phyloP scores from a whole-genome alignment of 2,113 vertebrate genomes.

The Phainopepla nitens region DNA sequence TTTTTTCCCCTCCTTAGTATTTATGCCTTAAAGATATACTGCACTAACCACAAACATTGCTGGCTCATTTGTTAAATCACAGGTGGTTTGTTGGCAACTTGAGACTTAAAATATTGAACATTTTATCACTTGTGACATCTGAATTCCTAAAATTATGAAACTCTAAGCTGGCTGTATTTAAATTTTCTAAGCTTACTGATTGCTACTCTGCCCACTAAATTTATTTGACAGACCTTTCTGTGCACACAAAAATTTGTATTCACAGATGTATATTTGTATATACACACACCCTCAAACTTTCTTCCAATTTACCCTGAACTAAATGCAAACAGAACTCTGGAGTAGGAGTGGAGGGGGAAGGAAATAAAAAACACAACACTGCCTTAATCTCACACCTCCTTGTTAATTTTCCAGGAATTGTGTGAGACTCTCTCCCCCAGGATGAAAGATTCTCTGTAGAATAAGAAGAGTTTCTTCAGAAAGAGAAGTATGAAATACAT shows the following conservation, averaged over 20 bases:
- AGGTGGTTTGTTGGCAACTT: neutral
- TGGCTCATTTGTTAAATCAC: neutral
- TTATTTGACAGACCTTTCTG: neutral
- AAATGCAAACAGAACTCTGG: neutral
- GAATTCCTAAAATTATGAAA: neutral
- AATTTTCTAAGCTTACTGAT: neutral
- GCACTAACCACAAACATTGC: neutral
- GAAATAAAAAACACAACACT: neutral
- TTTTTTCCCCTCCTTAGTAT: neutral
- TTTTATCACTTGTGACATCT: neutral
- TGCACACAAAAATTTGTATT: neutral
- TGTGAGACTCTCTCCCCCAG: neutral
- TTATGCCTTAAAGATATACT: neutral
- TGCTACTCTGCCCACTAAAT: neutral
- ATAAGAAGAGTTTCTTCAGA: neutral
- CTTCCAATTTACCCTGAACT: neutral
- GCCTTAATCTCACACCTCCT: neutral
- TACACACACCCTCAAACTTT: neutral
- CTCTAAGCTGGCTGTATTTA: neutral
- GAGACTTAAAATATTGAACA: neutral
- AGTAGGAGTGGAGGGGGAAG: rapidly evolving
- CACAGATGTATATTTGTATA: neutral
- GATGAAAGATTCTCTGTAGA: neutral
- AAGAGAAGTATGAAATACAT: neutral
- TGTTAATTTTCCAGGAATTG: neutral